Conservation (phyloP, 2,888 invertebrate species). For the Acronicta psi region DNA sequence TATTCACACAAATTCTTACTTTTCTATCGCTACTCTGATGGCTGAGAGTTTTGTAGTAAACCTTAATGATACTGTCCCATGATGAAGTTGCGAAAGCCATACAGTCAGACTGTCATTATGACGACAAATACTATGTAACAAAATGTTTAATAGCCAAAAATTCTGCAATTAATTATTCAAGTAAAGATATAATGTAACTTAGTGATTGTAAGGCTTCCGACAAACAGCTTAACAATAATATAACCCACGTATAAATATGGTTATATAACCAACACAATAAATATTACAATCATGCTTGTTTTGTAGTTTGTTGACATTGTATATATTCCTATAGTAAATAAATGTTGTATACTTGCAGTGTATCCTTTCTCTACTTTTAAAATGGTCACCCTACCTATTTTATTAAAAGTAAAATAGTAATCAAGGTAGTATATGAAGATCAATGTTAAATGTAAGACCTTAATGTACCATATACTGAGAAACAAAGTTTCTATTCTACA, state of each 20-base stretch:
- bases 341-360: neutral
- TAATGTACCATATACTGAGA: too few relatives aligned
- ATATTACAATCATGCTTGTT: constrained; percentile 79
- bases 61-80: constrained; percentile 45
- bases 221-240: constrained; percentile 37
- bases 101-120: constrained; percentile 7
- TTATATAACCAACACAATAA: constrained; percentile 75
- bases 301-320: constrained; percentile 69
- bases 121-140: too few relatives aligned
- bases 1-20: constrained; percentile 59
- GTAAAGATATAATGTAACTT: neutral
- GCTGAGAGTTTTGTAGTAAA: constrained; percentile 46
- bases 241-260: constrained; percentile 66
- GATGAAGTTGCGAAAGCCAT: constrained; percentile 23
- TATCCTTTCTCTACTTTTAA: neutral
- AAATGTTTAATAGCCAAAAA: too few relatives aligned
- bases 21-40: constrained; percentile 59
- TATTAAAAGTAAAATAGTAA: neutral
- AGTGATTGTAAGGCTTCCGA: constrained; percentile 47
- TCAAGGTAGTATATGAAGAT: too few relatives aligned
- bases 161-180: too few relatives aligned
- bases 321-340: too few relatives aligned
- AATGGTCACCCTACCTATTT: constrained; percentile 6
- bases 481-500: too few relatives aligned
- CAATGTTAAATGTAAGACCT: too few relatives aligned